These are phyloP conservation scores for honey bee (Apis mellifera) DNA, from an alignment of 1,140 invertebrate species.

Conservation along the genomic window Amel_HAv3.1 CM009939.2:10301001-10301500, in stretches of 20 bases:
- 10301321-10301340: not conserved
- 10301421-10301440: not conserved
- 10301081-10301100: too few species aligned
- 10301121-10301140: too few species aligned
- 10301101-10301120: too few species aligned
- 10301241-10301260: not conserved
- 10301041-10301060: too few species aligned
- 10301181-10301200: too few species aligned
- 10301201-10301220: too few species aligned
- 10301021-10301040: too few species aligned
- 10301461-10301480: constrained; percentile 3
- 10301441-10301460: constrained; percentile 1
- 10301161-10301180: too few species aligned
- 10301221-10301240: not conserved
- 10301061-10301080: too few species aligned
- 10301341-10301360: constrained; percentile 19
- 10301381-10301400: constrained; percentile 3
- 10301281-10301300: not conserved
- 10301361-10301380: constrained; percentile 46
- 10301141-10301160: too few species aligned
- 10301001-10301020: too few species aligned
- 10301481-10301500: not conserved
- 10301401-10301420: constrained; percentile 10
- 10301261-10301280: not conserved
- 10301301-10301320: constrained; percentile 44